A percentile compares a stretch with the other conserved stretches of the same genome.
These are phyloP conservation scores for Bruchidius siliquastri DNA, from an alignment of 2,888 invertebrate genomes.

Conservation along the genomic window DNA sequence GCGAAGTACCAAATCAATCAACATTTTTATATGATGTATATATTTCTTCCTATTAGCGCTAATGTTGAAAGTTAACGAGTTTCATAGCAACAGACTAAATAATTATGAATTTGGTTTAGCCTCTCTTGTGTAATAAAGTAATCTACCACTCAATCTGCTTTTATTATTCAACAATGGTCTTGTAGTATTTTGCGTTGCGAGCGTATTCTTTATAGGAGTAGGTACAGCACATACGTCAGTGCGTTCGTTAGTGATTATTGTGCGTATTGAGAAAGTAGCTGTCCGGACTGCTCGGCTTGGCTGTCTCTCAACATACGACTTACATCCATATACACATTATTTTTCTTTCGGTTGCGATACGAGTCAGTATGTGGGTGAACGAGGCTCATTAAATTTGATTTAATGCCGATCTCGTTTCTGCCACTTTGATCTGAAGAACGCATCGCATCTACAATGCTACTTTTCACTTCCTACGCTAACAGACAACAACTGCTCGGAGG, in stretches of 20 bases:
- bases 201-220: not conserved
- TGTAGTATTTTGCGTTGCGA: not conserved
- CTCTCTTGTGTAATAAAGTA: no score
- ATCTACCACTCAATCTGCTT: no score
- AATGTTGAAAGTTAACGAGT: no score
- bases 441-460: not conserved
- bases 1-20: no score
- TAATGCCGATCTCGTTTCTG: not conserved
- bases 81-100: no score
- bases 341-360: not conserved
- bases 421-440: not conserved
- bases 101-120: no score
- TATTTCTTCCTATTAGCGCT: no score
- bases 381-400: not conserved
- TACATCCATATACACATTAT: not conserved
- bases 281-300: not conserved
- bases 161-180: not conserved
- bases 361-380: not conserved
- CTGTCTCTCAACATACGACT: not conserved
- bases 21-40: no score
- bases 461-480: not conserved
- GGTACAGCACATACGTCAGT: not conserved
- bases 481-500: not conserved
- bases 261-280: not conserved
- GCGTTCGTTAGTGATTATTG: not conserved